Percentiles rank a stretch among this genome's conserved stretches.
Evolutionary conservation across 2,888 invertebrate genomes (phyloP).

Genomic region (Tillus elongatus): DNA sequence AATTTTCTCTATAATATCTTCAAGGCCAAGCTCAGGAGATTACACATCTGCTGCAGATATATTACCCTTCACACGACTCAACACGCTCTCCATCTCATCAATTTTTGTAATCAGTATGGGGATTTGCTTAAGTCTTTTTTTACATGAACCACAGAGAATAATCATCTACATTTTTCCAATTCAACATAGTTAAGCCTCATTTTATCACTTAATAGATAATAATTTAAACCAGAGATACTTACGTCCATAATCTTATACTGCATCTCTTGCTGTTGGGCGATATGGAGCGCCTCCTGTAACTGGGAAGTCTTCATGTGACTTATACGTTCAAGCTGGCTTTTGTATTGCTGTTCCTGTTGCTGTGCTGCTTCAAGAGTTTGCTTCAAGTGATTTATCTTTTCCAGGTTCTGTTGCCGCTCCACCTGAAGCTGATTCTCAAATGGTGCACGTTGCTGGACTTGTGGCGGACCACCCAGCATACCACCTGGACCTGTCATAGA

Average conservation of each 20-base stretch:
- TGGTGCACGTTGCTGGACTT: conserved; percentile 24
- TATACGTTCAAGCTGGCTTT: conserved; percentile 66
- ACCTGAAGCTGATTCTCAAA: conserved; percentile 55
- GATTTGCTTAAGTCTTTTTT: too few species aligned
- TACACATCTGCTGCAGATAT: too few species aligned
- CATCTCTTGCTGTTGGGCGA: conserved; percentile 71
- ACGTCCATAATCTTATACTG: conserved; percentile 70
- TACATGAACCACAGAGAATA: too few species aligned
- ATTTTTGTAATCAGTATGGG: too few species aligned
- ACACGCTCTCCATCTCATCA: too few species aligned
- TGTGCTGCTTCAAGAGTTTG: conserved; percentile 74
- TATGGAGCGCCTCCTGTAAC: conserved; percentile 57
- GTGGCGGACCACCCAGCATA: conserved; percentile 34
- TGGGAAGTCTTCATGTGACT: conserved; percentile 52
- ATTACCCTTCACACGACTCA: too few species aligned
- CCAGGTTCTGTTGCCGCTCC: conserved; percentile 67
- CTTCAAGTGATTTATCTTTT: conserved; percentile 66
- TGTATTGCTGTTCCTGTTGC: conserved; percentile 68
- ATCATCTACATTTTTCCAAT: too few species aligned
- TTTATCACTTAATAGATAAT: too few species aligned
- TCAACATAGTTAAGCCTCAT: too few species aligned
- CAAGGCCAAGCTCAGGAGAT: too few species aligned
- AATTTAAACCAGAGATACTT: too few species aligned
- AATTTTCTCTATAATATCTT: too few species aligned
- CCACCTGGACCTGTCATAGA: conserved; percentile 21